Base-by-base conservation (phyloP, 2,888 invertebrate species). In the Hyposoter dolosus region DNA sequence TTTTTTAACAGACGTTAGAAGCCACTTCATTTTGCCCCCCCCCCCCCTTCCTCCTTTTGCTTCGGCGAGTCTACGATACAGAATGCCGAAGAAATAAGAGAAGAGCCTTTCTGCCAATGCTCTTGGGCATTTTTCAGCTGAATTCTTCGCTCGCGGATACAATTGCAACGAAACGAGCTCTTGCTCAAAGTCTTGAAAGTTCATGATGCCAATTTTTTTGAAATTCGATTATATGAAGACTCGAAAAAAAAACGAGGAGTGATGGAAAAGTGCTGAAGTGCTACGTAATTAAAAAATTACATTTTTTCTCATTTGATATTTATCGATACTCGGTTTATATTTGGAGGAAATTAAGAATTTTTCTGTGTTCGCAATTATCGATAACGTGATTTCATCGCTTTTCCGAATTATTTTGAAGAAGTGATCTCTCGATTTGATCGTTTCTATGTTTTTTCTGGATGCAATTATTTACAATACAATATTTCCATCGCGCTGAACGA, bases 71-170 rank as follows among this genome's bases (percentile, higher is more conserved):
- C 53, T 78, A 82, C 85, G 79, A 77, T 53, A 35, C 74, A 17
- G 53, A 47, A 85, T 66, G 66, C 72, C 83, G 74, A 74, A 85
- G 81, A 72, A 53, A 32, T 53, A 17, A 65, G 83, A 82, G 76
- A 84, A 77, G 23, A 77, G 63, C 83, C 68, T 86, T 72, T 79
- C 78, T 81, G 76, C 63, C 15, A 50, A 83, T 63, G 79, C 79
- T 85, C 80, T 40, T 85, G 83, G 80, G 81, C 85, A 72, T 83
- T 75, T 78, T 74, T 28, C 69, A 45, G 72, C 75, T 77, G 75
- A 78, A 74, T 81, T 50, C 53, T 45, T 68, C 47, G 79, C 78
- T 82, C 75, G 23, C 17, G 47, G 9, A 23, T 19, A 69, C 63
- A 60, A 15, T 75, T 69, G 17, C 63, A 53, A 53, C 68, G 50